These are phyloP conservation scores for Nomada flava DNA, from an alignment of 2,888 invertebrate species.

Conservation along the genomic window DNA sequence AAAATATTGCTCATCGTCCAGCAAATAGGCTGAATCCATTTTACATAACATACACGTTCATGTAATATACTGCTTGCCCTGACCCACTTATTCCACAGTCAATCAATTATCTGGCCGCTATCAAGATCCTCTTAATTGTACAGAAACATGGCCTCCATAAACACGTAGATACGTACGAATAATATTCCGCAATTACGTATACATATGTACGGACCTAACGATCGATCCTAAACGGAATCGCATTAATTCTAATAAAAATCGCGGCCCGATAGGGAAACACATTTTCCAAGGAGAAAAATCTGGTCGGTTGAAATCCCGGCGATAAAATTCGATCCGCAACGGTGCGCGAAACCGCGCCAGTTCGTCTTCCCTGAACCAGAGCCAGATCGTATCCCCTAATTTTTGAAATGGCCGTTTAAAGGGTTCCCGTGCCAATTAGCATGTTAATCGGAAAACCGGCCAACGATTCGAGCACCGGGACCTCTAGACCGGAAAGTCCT, in stretches of 20 bases:
- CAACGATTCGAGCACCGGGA: constrained; percentile 51
- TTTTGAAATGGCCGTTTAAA: constrained; percentile 74
- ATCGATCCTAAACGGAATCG: neutral
- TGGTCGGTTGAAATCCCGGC: constrained; percentile 45
- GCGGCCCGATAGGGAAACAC: neutral
- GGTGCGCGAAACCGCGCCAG: constrained; percentile 49
- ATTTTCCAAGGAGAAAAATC: constrained; percentile 7
- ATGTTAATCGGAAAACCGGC: constrained; percentile 69
- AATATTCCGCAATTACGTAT: neutral
- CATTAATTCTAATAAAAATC: constrained; percentile 1
- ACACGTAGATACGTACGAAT: neutral
- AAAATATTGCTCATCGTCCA: constrained; percentile 7
- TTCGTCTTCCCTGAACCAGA: constrained; percentile 53
- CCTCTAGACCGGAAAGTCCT: constrained; percentile 11
- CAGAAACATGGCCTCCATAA: neutral
- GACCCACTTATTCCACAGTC: constrained; percentile 34
- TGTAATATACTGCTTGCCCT: constrained; percentile 31
- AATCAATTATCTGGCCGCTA: constrained; percentile 29
- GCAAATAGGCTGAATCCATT: constrained; percentile 29
- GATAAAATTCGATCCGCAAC: constrained; percentile 62
- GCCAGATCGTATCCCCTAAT: constrained; percentile 59
- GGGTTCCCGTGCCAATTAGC: constrained; percentile 73
- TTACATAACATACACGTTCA: constrained; percentile 23
- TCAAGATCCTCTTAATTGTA: constrained; percentile 19
- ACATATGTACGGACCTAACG: neutral